Evolutionary conservation across 1,140 invertebrate genomes (phyloP), one percentile per base, ranked within the genome.

Genomic region (Drosophila chauvacae): DNA sequence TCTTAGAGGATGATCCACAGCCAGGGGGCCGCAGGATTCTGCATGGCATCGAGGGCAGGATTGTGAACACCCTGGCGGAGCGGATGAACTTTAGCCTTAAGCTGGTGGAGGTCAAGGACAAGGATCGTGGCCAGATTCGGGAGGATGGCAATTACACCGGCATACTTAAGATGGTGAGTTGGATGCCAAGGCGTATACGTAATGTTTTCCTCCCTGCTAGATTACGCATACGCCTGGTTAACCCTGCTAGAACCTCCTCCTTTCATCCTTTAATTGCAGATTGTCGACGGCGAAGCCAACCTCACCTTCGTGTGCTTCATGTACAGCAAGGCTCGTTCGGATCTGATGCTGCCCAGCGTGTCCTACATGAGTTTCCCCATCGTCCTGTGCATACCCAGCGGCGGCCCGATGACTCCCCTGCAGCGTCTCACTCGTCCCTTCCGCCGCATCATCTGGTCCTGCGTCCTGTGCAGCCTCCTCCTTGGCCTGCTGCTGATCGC

Each of bases 101-200:
- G 11, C 11, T 77, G n/a, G 7, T 87, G 7, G 66, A 70, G 26
- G 44, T 56, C 3, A 10, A 62, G 30, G 59, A 82, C 10, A 48
- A 50, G 0, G 65, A 91, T 56, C 86, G 91, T 7, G 91, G 91
- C 7, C 23, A 53, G 3, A 53, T 79, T 7, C 41, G 45, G 5
- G 47, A 61, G 20, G 92, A 92, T 81, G 91, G 91, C 14, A 92
- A 81, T 7, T 18, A 48, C 0, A 90, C 91, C 2, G 91, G 91
- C 3, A 80, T 90, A 20, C 73, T 87, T 5, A 63, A 72, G 62
- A 72, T 82, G 91, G 91, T 91, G 41, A 70, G 18, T 1, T 1
- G 42, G 44, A 23, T 7, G 0, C 2, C 10, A 4, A n/a, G 28
- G 30, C 61, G 35, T 57, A 63, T 63, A 33, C 61, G 53, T 23